Base-by-base conservation (phyloP, 2,113 vertebrate species). In the Pardalotus punctatus region DNA sequence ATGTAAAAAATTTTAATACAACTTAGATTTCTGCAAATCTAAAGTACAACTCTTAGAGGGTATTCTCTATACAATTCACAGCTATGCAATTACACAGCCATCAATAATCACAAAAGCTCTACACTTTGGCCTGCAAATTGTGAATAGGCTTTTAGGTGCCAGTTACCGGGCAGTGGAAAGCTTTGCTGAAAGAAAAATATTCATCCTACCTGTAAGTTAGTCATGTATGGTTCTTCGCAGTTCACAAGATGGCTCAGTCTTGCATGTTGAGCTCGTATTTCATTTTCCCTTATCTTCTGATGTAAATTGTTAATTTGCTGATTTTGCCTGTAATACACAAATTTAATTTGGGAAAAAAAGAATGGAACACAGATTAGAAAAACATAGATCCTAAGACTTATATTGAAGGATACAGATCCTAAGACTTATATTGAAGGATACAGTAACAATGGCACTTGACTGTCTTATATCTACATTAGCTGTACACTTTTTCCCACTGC, bases 281-380 rank as follows among this genome's bases (percentile, higher is more conserved):
- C 99, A 42, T 99, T 99, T 96, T 99, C 98, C 84, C 98, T 98
- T 97, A 99, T 99, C 92, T 98, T 98, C 54, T 99, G 98, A n/a
- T 99, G 98, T 14, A 99, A 98, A 85, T 98, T 98, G 78, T 98
- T 97, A 85, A 99, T 99, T 97, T 99, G 99, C 92, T 99, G 99
- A 96, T 99, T 99, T 94, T 99, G 99, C 88, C 99, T 99, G 97
- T 56, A 98, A 98, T 64, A 95, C n/a, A 96, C 7, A 96, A 35
- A 57, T 94, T 31, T 93, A 33, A 86, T 86, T 92, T 53, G 18
- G 11, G 2, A 19, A 28, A 70, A 74, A 24, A n/a, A 36, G 12
- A 74, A 90, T 19, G 22, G 38, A 90, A 66, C 9, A 65, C 21
- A 77, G 19, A 76, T 72, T 66, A 54, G 53, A 94, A 77, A 87